These are phyloP conservation scores for Tenodera sinensis DNA, from an alignment of 2,888 invertebrate species.

Conservation along the genomic window DNA sequence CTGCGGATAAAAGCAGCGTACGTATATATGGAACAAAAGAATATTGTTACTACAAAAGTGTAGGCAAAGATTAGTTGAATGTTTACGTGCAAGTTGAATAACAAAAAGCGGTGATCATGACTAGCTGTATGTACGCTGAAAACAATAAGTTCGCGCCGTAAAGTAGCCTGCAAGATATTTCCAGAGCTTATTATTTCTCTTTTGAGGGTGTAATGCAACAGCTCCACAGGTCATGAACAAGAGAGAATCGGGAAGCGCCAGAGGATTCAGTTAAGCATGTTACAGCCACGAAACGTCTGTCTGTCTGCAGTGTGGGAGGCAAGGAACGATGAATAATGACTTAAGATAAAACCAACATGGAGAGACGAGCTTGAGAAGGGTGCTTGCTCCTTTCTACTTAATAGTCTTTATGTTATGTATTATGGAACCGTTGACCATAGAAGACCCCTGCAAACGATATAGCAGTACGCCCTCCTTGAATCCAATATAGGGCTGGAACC, in stretches of 20 bases:
- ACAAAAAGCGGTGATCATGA: too few relatives aligned
- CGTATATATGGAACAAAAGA: too few relatives aligned
- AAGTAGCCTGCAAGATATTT: neutral
- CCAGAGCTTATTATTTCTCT: neutral
- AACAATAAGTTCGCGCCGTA: neutral
- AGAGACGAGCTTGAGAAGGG: neutral
- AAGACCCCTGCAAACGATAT: neutral
- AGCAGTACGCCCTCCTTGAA: neutral
- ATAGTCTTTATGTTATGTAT: neutral
- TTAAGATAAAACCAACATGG: neutral
- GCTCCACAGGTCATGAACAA: neutral
- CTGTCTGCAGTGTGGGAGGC: neutral
- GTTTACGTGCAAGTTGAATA: too few relatives aligned
- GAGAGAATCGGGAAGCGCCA: neutral
- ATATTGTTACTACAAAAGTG: too few relatives aligned
- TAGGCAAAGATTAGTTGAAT: too few relatives aligned
- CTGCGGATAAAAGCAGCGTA: too few relatives aligned
- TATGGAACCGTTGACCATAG: neutral
- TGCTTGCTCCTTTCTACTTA: neutral
- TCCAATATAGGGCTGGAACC: neutral
- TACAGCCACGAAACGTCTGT: neutral
- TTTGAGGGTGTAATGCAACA: neutral
- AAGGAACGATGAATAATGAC: neutral
- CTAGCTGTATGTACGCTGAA: too few relatives aligned
- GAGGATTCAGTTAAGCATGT: neutral